These are phyloP conservation scores for Sebastes trivittatus DNA, from an alignment of 2,797 vertebrate species.

Conservation along the genomic window DNA sequence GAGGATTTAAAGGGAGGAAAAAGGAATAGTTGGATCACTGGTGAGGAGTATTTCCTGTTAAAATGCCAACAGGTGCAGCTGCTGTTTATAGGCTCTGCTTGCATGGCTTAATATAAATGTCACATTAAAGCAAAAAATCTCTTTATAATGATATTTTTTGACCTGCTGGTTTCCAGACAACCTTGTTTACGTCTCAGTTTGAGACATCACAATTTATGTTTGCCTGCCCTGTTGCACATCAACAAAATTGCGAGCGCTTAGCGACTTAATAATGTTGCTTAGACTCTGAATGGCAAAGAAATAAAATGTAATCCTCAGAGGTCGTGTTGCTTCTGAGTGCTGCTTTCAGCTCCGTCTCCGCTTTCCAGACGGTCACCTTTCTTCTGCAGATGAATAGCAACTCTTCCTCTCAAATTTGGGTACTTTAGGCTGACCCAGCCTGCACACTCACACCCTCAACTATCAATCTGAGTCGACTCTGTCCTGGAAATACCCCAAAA, in stretches of 20 bases:
- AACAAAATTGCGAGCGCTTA: not conserved
- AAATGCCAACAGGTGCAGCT: conserved; percentile 13
- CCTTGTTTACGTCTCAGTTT: not conserved
- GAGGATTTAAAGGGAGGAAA: not conserved
- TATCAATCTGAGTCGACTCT: conserved; percentile 9
- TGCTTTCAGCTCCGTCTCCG: not conserved
- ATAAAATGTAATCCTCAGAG: not conserved
- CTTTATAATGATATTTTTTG: not conserved
- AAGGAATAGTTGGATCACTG: not conserved
- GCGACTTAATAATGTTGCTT: not conserved
- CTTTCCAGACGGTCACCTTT: conserved; percentile 37
- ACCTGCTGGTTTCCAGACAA: not conserved
- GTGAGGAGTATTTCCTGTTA: not conserved
- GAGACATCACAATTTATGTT: not conserved
- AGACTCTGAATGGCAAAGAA: not conserved
- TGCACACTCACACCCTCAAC: not conserved
- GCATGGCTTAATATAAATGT: not conserved
- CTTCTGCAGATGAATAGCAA: conserved; percentile 6
- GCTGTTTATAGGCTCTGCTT: not conserved
- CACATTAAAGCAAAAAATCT: not conserved
- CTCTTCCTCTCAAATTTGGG: not conserved
- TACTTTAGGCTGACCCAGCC: not conserved
- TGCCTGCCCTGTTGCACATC: not conserved
- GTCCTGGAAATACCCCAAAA: not conserved
- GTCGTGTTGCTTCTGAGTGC: not conserved